phyloP scores from a whole-genome alignment of 2,888 invertebrate genomes.

The Andrena hattorfiana region DNA sequence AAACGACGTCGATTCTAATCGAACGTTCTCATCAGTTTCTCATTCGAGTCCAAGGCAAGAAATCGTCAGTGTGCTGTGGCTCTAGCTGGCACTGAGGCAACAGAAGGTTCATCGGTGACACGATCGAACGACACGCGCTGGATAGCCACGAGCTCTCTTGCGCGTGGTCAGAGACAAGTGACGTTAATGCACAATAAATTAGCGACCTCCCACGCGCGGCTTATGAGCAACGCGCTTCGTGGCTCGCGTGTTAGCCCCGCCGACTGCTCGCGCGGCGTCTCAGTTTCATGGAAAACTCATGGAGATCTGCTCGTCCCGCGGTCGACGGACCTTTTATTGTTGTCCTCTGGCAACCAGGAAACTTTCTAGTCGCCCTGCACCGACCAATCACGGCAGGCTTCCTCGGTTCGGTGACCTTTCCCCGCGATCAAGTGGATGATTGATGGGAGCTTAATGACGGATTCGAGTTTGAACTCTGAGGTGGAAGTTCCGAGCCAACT shows the following conservation, averaged over 20 bases:
- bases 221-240: slow-evolving; percentile 46
- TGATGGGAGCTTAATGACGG: slow-evolving; percentile 7
- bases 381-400: neutral
- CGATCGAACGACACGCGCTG: slow-evolving; percentile 47
- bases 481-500: neutral
- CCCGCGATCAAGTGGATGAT: neutral
- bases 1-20: no score
- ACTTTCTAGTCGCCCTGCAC: slow-evolving; percentile 1
- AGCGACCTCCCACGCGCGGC: slow-evolving; percentile 81
- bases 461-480: neutral
- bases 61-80: neutral
- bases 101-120: slow-evolving; percentile 50
- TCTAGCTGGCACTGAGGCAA: neutral
- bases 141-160: slow-evolving; percentile 51
- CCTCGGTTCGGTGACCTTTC: neutral
- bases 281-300: slow-evolving; percentile 26
- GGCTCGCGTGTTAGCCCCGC: slow-evolving; percentile 19
- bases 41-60: neutral
- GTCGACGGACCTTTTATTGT: slow-evolving; percentile 37
- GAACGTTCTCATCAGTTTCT: neutral
- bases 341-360: slow-evolving; percentile 9
- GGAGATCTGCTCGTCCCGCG: neutral
- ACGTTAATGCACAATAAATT: slow-evolving; percentile 84
- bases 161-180: slow-evolving; percentile 81
- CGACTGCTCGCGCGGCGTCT: slow-evolving; percentile 24